Conservation (phyloP, 2,797 vertebrate species). For the Sarcoramphus papa region DNA sequence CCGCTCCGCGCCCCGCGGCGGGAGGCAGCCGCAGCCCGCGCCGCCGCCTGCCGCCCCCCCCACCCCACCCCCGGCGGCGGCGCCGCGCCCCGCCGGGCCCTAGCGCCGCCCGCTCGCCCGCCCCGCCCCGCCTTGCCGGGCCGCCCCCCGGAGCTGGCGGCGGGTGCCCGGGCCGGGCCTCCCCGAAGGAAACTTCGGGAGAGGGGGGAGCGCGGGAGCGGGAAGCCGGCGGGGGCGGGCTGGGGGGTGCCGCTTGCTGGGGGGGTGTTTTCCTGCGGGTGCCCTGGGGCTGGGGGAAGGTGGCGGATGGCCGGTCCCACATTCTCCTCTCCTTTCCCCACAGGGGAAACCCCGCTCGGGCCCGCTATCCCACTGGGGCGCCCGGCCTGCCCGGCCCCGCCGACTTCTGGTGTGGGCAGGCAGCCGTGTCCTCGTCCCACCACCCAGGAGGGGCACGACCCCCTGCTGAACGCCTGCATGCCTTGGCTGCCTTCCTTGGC, state of each 20-base stretch:
- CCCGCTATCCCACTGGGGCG: background rate
- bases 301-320: background rate
- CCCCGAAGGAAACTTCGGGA: background rate
- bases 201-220: no score
- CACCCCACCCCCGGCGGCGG: background rate
- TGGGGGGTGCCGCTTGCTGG: background rate
- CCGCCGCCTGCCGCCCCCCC: background rate
- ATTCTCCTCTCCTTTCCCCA: no score
- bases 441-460: background rate
- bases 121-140: background rate
- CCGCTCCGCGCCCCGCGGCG: constrained; percentile 17
- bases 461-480: background rate
- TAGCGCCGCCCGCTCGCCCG: background rate
- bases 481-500: background rate
- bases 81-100: background rate
- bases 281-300: background rate
- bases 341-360: background rate
- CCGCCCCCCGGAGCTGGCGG: background rate
- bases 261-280: background rate
- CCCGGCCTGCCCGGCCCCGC: background rate
- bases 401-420: background rate
- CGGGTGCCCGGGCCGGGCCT: background rate
- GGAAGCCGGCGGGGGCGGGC: no score
- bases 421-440: background rate
- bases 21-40: background rate